Evolutionary conservation across 2,113 vertebrate species (phyloP).

Genomic region (Channa argus): DNA sequence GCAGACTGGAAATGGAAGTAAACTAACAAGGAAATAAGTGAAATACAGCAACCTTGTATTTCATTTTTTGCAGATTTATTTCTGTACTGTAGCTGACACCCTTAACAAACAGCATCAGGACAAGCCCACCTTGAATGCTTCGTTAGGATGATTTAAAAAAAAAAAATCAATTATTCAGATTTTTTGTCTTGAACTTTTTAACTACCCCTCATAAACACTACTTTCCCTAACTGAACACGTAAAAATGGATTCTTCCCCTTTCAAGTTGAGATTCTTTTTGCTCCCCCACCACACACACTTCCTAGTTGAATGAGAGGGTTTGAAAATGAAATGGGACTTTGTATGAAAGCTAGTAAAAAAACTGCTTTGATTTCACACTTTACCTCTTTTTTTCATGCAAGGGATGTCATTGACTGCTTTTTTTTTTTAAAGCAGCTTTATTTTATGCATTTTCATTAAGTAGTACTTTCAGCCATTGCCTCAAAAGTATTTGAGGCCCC

Average conservation of each 20-base stretch:
- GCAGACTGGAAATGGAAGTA: slow-evolving; percentile 12
- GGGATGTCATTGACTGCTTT: slow-evolving; percentile 35
- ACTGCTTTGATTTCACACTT: slow-evolving; percentile 71
- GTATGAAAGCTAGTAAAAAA: slow-evolving; percentile 73
- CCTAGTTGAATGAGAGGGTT: slow-evolving; percentile 68
- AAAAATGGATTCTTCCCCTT: slow-evolving; percentile 58
- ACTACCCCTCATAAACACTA: slow-evolving; percentile 43
- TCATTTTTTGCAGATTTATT: background rate
- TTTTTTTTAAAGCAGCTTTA: slow-evolving; percentile 40
- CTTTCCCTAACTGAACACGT: slow-evolving; percentile 50
- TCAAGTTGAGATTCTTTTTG: slow-evolving; percentile 59
- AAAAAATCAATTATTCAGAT: slow-evolving; percentile 25
- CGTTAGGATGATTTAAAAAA: slow-evolving; percentile 1
- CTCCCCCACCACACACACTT: slow-evolving; percentile 35
- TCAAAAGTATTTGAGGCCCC: slow-evolving; percentile 27
- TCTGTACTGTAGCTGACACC: slow-evolving; percentile 7
- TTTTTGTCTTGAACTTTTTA: slow-evolving; percentile 36
- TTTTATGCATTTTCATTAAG: slow-evolving; percentile 58
- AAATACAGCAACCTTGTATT: background rate
- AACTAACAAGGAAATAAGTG: background rate
- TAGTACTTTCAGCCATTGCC: slow-evolving; percentile 3
- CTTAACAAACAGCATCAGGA: slow-evolving; percentile 3
- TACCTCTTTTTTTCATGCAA: slow-evolving; percentile 15
- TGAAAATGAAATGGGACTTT: slow-evolving; percentile 56
- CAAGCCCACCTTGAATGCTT: slow-evolving; percentile 10